Evolutionary conservation across 2,888 invertebrate genomes (phyloP).

Genomic region (Tricholauxania praeusta): DNA sequence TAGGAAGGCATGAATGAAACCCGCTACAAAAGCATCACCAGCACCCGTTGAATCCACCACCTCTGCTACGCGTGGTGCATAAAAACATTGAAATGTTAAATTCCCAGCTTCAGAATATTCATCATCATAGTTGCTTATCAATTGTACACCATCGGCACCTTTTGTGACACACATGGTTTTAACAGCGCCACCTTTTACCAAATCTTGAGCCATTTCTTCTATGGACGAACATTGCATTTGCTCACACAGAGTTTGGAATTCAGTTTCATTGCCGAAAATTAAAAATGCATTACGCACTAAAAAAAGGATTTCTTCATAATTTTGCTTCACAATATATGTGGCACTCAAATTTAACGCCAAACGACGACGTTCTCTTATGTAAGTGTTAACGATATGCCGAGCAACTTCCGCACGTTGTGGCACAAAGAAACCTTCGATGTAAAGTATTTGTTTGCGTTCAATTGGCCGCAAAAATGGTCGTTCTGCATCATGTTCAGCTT

Average conservation of each 20-base stretch:
- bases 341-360: conserved; percentile 72
- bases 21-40: conserved; percentile 74
- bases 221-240: conserved; percentile 53
- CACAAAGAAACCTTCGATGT: conserved; percentile 73
- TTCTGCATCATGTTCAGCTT: conserved; percentile 46
- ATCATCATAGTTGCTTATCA: conserved; percentile 63
- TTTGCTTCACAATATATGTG: conserved; percentile 69
- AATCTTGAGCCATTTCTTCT: conserved; percentile 50
- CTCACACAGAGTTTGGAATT: conserved; percentile 68
- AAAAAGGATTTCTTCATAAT: conserved; percentile 65
- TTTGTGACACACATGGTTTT: conserved; percentile 75
- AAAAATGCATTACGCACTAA: conserved; percentile 69
- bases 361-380: conserved; percentile 63
- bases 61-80: conserved; percentile 66
- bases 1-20: conserved; percentile 71
- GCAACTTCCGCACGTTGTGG: conserved; percentile 69
- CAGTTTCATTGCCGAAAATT: conserved; percentile 72
- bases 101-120: conserved; percentile 50
- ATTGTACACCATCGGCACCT: conserved; percentile 71
- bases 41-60: conserved; percentile 73
- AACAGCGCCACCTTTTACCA: conserved; percentile 45
- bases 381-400: conserved; percentile 66
- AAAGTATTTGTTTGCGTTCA: conserved; percentile 66
- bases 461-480: conserved; percentile 55
- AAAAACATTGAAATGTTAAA: conserved; percentile 54